Evolutionary conservation across 2,113 vertebrate species (phyloP).

Genomic region (Chinchilla lanigera): DNA sequence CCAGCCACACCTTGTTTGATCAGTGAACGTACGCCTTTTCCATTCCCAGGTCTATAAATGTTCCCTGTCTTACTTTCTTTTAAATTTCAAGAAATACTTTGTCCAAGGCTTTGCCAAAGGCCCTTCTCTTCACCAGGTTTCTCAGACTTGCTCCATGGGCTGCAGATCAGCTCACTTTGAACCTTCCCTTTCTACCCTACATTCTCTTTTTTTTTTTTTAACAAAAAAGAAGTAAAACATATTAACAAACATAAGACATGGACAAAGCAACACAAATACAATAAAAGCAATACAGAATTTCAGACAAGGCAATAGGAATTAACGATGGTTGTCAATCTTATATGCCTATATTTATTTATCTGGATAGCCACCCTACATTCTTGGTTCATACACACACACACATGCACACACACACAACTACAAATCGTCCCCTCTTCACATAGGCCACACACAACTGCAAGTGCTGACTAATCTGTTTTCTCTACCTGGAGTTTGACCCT

Average conservation of each 20-base stretch:
- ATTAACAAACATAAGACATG: too few relatives aligned
- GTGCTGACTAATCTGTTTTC: neutral
- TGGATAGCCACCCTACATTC: too few relatives aligned
- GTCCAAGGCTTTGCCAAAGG: neutral
- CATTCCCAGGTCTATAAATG: neutral
- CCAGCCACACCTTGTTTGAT: neutral
- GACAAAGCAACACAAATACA: too few relatives aligned
- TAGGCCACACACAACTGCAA: accelerated
- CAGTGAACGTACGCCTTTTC: neutral
- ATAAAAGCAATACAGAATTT: too few relatives aligned
- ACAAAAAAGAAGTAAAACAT: too few relatives aligned
- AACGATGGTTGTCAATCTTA: too few relatives aligned
- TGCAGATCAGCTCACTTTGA: too few relatives aligned
- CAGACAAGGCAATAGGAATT: too few relatives aligned
- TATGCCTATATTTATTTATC: too few relatives aligned
- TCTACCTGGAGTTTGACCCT: neutral
- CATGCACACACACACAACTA: neutral
- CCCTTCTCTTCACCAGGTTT: neutral
- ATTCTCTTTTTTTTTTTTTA: too few relatives aligned
- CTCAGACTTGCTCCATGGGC: neutral
- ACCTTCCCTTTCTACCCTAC: neutral
- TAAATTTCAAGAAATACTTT: neutral
- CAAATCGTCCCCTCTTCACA: too few relatives aligned
- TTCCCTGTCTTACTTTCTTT: neutral
- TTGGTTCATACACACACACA: neutral